phyloP scores from a whole-genome alignment of 1,140 invertebrate species.

The Drosophila setifemur region DNA sequence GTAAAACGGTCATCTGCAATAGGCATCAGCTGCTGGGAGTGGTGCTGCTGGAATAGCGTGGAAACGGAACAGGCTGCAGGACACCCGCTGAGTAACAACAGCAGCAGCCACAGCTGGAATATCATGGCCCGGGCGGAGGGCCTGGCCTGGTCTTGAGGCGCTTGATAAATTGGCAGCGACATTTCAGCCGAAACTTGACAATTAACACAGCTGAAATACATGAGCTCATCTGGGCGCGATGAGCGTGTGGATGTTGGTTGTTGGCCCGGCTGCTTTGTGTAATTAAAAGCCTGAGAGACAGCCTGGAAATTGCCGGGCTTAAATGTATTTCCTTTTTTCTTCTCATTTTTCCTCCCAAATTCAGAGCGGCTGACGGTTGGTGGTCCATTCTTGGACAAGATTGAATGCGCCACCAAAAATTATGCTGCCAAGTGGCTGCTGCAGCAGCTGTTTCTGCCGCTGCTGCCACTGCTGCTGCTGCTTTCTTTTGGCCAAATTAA shows the following conservation, averaged over 20 bases:
- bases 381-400: constrained; percentile 67
- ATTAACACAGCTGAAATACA: constrained; percentile 66
- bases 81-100: constrained; percentile 42
- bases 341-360: not conserved
- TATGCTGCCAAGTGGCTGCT: constrained; percentile 63
- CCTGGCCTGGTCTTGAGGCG: constrained; percentile 25
- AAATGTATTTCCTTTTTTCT: constrained; percentile 42
- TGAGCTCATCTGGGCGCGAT: constrained; percentile 2
- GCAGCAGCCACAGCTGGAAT: constrained; percentile 27
- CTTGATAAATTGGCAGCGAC: constrained; percentile 77
- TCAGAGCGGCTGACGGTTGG: constrained; percentile 46
- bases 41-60: constrained; percentile 49
- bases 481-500: constrained; percentile 39
- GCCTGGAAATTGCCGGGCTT: constrained; percentile 69
- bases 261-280: constrained; percentile 42
- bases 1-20: constrained; percentile 80
- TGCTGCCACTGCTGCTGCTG: constrained; percentile 4
- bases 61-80: constrained; percentile 33
- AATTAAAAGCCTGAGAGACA: constrained; percentile 69
- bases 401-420: constrained; percentile 66
- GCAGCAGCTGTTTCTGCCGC: constrained; percentile 7
- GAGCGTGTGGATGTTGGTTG: constrained; percentile 8
- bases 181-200: constrained; percentile 77
- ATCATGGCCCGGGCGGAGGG: constrained; percentile 5
- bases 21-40: constrained; percentile 30